Conservation (phyloP, 2,888 invertebrate species). For the Pristionchus japonicus region DNA sequence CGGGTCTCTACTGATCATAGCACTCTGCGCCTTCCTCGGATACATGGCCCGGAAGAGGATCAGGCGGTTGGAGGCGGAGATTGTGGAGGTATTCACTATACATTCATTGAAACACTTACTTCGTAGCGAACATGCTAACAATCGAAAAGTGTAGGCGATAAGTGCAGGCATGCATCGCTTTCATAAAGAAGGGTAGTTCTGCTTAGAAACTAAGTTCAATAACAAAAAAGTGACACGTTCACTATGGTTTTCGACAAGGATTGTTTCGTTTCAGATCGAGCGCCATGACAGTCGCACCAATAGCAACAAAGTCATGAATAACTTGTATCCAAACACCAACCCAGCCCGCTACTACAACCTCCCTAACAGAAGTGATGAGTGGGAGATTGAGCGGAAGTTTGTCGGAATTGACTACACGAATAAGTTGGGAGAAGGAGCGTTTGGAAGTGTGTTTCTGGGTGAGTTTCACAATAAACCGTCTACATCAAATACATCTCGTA, state of each 20-base stretch:
- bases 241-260: not conserved
- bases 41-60: constrained; percentile 1
- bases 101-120: too few relatives aligned
- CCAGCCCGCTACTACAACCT: not conserved
- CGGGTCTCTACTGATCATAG: not conserved
- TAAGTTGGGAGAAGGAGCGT: not conserved
- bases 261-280: not conserved
- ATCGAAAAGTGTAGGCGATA: too few relatives aligned
- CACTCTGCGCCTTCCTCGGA: not conserved
- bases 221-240: not conserved
- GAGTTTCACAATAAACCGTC: too few relatives aligned
- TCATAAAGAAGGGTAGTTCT: too few relatives aligned
- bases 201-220: not conserved
- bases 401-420: not conserved
- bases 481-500: too few relatives aligned
- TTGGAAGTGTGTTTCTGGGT: constrained; percentile 3
- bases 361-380: not conserved
- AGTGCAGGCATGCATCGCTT: too few relatives aligned
- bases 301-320: not conserved
- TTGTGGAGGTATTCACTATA: not conserved
- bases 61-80: not conserved
- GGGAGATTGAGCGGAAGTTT: constrained; percentile 12
- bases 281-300: not conserved
- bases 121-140: too few relatives aligned
- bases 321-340: not conserved